Evolutionary conservation across 2,888 invertebrate species (phyloP).

Genomic region (Ptychoptera albimana): DNA sequence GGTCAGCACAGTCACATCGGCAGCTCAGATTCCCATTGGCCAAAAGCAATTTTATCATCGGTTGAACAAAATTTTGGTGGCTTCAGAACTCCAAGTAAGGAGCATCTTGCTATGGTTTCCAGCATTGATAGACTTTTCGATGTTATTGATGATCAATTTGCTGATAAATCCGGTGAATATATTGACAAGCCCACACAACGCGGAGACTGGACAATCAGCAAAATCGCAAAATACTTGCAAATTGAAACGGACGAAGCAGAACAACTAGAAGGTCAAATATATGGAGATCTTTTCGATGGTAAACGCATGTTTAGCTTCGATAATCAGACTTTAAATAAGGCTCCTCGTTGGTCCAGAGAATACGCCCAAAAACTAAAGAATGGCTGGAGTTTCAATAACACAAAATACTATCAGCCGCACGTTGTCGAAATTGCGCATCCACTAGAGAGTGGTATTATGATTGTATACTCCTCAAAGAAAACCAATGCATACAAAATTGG

Average conservation of each 20-base stretch:
- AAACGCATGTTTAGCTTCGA: conserved; percentile 36
- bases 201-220: background rate
- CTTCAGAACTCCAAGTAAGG: conserved; percentile 15
- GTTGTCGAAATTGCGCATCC: conserved; percentile 50
- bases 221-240: background rate
- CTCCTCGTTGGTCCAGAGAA: conserved; percentile 29
- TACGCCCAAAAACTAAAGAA: conserved; percentile 28
- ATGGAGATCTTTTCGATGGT: conserved; percentile 29
- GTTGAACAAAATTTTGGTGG: conserved; percentile 23
- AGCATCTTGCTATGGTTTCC: conserved; percentile 26
- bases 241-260: conserved; percentile 25
- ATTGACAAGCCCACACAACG: conserved; percentile 10
- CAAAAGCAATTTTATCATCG: conserved; percentile 28
- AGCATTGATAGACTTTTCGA: conserved; percentile 27
- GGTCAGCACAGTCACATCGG: conserved; percentile 33
- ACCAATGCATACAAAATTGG: conserved; percentile 39
- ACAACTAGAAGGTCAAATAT: conserved; percentile 40
- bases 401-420: conserved; percentile 39
- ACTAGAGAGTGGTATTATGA: conserved; percentile 51
- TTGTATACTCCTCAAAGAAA: conserved; percentile 42
- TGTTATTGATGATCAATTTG: conserved; percentile 17
- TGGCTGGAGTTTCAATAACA: conserved; percentile 39
- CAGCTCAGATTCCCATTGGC: conserved; percentile 38
- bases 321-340: conserved; percentile 35
- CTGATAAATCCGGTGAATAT: conserved; percentile 11